phyloP scores from a whole-genome alignment of 2,797 vertebrate genomes.

The Gobio occitaniae region DNA sequence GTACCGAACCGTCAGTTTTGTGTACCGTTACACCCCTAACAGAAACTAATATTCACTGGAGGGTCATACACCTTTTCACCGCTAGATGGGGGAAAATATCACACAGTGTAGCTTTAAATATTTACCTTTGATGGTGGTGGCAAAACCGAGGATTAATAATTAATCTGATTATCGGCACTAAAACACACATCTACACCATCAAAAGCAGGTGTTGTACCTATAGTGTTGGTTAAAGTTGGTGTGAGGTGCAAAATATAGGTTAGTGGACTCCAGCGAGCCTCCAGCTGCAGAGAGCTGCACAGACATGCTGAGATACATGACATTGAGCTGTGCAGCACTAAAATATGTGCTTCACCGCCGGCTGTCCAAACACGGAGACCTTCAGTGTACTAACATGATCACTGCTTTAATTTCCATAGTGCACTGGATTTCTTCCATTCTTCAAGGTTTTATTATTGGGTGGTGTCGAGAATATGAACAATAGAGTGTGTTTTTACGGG shows the following conservation, averaged over 20 bases:
- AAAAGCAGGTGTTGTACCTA: slow-evolving; percentile 48
- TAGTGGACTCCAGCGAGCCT: slow-evolving; percentile 54
- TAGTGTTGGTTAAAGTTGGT: slow-evolving; percentile 46
- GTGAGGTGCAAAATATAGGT: slow-evolving; percentile 39
- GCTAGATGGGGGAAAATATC: no score
- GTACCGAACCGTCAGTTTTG: no score
- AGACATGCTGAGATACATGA: slow-evolving; percentile 40
- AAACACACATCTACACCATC: slow-evolving; percentile 24
- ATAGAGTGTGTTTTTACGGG: neutral
- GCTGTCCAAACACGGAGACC: slow-evolving; percentile 22
- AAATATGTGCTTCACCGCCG: slow-evolving; percentile 19
- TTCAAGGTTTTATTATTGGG: slow-evolving; percentile 6
- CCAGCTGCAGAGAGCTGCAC: slow-evolving; percentile 44
- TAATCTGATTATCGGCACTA: slow-evolving; percentile 4
- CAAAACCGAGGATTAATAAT: neutral
- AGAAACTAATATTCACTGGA: no score
- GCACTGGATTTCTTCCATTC: neutral
- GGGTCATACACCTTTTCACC: no score
- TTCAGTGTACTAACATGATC: slow-evolving; percentile 6
- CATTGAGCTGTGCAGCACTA: slow-evolving; percentile 12
- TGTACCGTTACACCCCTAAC: no score
- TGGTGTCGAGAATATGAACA: slow-evolving; percentile 5
- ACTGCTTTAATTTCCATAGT: neutral
- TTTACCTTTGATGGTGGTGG: neutral
- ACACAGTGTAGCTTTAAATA: neutral